A percentile compares a stretch with the other conserved stretches of the same genome.
These are phyloP conservation scores for Trileptium ribeirensis DNA, from an alignment of 2,888 invertebrate species.

Conservation along the genomic window DNA sequence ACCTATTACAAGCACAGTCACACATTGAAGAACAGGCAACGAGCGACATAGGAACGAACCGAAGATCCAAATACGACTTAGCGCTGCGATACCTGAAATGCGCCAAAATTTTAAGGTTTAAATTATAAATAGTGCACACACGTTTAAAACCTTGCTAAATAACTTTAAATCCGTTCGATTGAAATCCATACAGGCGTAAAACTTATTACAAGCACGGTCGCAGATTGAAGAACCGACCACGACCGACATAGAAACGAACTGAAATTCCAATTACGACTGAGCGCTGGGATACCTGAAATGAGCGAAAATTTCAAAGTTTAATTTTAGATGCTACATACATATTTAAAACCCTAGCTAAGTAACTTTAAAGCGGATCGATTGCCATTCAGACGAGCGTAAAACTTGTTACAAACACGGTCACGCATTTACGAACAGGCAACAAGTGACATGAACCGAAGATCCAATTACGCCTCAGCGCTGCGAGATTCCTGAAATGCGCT, in stretches of 20 bases:
- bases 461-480: not conserved
- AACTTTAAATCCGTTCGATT: too few relatives aligned
- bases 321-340: too few relatives aligned
- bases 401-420: constrained; percentile 9
- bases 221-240: not conserved
- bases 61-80: not conserved
- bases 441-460: constrained; percentile 1
- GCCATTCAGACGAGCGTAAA: constrained; percentile 10
- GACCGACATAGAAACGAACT: not conserved
- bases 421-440: not conserved
- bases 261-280: not conserved
- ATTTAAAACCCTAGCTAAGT: too few relatives aligned
- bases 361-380: too few relatives aligned
- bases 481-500: not conserved
- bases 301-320: too few relatives aligned
- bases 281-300: not conserved
- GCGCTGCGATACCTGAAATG: not conserved
- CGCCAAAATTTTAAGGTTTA: too few relatives aligned
- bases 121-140: too few relatives aligned
- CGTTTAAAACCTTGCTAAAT: too few relatives aligned
- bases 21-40: constrained; percentile 4
- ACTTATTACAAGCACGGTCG: constrained; percentile 3
- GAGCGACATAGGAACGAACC: not conserved
- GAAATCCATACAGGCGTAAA: constrained; percentile 1
- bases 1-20: not conserved